Percentiles rank a stretch among this genome's conserved stretches.
Conservation (phyloP, 2,113 vertebrate species). For the Aptenodytes patagonicus region DNA sequence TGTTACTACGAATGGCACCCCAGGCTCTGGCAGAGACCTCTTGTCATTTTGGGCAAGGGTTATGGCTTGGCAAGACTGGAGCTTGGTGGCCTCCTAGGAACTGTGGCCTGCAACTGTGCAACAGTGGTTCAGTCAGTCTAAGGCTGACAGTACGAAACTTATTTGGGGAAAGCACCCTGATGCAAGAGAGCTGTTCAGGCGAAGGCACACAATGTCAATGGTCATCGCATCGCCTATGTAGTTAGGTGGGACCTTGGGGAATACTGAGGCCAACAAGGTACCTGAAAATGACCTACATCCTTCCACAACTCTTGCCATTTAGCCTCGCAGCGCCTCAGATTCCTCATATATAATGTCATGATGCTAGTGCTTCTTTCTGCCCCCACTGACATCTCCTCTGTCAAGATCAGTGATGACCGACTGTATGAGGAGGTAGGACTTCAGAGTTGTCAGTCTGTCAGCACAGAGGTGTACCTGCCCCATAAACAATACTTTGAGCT, state of each 20-base stretch:
- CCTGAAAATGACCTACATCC: neutral
- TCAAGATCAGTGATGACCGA: neutral
- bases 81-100: neutral
- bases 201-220: rapidly evolving
- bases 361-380: neutral
- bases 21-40: neutral
- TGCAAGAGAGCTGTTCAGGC: neutral
- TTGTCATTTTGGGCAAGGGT: neutral
- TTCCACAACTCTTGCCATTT: neutral
- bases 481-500: neutral
- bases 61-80: neutral
- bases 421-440: neutral
- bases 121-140: neutral
- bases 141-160: neutral
- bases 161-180: neutral
- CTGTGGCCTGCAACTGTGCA: neutral
- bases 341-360: neutral
- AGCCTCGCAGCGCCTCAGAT: neutral
- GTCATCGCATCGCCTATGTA: rapidly evolving
- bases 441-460: neutral
- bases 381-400: neutral
- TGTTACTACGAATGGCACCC: neutral
- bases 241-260: neutral
- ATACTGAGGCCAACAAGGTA: neutral
- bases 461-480: neutral